Evolutionary conservation across 2,888 invertebrate species (phyloP), one percentile per base, ranked within the genome.

Genomic region (Spodoptera picta): DNA sequence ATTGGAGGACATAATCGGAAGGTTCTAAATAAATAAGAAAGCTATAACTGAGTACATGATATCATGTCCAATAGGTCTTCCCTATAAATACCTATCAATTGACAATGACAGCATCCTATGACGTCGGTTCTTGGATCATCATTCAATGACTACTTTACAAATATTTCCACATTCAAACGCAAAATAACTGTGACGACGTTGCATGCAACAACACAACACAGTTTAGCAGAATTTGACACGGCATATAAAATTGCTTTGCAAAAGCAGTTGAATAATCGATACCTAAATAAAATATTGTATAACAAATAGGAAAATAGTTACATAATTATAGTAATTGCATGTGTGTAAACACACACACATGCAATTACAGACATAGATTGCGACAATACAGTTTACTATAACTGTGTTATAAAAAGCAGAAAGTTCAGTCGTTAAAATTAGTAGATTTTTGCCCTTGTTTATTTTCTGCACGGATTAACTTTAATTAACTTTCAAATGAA

Each of bases 401-500:
- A 53, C 31, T 55, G 52, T 51, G 64, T 51, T 45, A 45, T 36
- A 23, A n/a, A 6, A 23, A 44, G 23, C 44, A 23, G 44, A 64
- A 19, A 71, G 65, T 71, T 64, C 51, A 57, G 47, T 14, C 1
- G 19, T 44, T 36, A 43, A 27, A 45, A 54, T 12, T 6, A 27
- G 52, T 56, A 57, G 48, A 55, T 55, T 42, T 27, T 65, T 19
- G 45, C 41, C 45, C 55, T 66, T 69, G 54, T 73, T 73, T 66
- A 73, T 73, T 55, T 43, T 42, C 47, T 43, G 66, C 75, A 60
- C 60, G 60, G 60, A 49, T 55, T 49, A 41, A 31, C 31, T 55
- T 66, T 14, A 73, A 66, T 72, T 58, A 65, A 23, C 50, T 73
- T 72, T 45, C 24, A 55, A 48, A 55, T 19, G 51, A 11, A 11